These are phyloP conservation scores for Tricholaema leucomelas DNA, from an alignment of 2,113 vertebrate species.

Conservation along the genomic window DNA sequence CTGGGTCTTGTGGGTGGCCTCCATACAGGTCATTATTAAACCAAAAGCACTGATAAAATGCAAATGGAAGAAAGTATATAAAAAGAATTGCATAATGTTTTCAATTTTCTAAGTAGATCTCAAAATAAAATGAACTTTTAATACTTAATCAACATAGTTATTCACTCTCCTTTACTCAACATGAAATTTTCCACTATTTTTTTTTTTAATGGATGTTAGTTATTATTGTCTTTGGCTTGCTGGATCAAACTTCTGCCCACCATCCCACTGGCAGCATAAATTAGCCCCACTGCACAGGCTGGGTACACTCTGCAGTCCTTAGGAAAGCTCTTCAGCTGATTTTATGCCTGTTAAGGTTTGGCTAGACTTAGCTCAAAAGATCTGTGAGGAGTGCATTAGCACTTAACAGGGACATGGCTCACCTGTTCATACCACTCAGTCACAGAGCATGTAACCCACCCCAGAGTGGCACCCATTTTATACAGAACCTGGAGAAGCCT, in stretches of 20 bases:
- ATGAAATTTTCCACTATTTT: slow-evolving; percentile 50
- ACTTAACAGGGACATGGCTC: neutral
- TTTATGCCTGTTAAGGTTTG: neutral
- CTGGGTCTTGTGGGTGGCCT: neutral
- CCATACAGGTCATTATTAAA: slow-evolving; percentile 29
- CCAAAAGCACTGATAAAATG: slow-evolving; percentile 21
- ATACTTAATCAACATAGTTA: slow-evolving; percentile 69
- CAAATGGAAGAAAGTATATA: slow-evolving; percentile 48
- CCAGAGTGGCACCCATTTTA: neutral
- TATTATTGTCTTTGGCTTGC: slow-evolving; percentile 42
- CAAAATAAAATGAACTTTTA: slow-evolving; percentile 69
- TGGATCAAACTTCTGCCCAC: slow-evolving; percentile 9
- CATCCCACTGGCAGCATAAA: slow-evolving; percentile 17
- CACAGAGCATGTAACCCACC: neutral
- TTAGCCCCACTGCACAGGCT: neutral
- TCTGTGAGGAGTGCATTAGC: neutral
- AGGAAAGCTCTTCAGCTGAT: slow-evolving; percentile 1
- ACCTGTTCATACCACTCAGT: neutral
- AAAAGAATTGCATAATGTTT: slow-evolving; percentile 62
- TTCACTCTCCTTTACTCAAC: slow-evolving; percentile 53
- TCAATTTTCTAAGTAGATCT: slow-evolving; percentile 66
- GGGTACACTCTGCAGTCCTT: neutral
- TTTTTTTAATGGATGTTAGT: slow-evolving; percentile 28
- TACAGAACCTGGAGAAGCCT: neutral
- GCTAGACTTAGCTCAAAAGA: neutral